Evolutionary conservation across 2,888 invertebrate genomes (phyloP).

Genomic region (Drosophila antonietae): DNA sequence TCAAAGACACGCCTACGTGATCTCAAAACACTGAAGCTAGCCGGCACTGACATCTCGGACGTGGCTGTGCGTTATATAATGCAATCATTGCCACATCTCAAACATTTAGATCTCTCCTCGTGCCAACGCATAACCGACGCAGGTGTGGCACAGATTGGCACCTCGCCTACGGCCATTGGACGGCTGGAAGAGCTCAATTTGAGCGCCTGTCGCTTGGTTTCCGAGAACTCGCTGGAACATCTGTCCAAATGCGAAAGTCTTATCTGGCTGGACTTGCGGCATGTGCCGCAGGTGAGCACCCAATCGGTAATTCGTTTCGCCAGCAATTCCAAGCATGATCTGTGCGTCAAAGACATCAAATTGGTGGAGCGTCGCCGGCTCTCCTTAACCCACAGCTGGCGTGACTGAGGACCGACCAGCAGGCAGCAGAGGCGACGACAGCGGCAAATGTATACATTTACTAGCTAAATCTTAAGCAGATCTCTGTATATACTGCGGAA

Average conservation of each 20-base stretch:
- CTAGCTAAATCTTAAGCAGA: not conserved
- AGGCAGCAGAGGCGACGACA: slow-evolving; percentile 6
- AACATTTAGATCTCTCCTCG: slow-evolving; percentile 92
- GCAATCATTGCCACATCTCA: slow-evolving; percentile 90
- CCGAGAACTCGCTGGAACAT: slow-evolving; percentile 93
- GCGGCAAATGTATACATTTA: slow-evolving; percentile 15
- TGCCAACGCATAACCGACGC: slow-evolving; percentile 96
- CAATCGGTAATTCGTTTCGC: slow-evolving; percentile 94
- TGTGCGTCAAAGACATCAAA: slow-evolving; percentile 92
- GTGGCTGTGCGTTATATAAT: slow-evolving; percentile 89
- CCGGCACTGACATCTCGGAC: slow-evolving; percentile 96
- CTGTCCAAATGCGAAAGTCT: slow-evolving; percentile 91
- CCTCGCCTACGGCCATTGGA: slow-evolving; percentile 88
- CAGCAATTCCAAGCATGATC: slow-evolving; percentile 91
- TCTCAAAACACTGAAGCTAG: slow-evolving; percentile 90
- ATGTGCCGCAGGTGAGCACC: slow-evolving; percentile 91
- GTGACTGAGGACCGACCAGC: slow-evolving; percentile 57
- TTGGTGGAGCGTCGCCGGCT: slow-evolving; percentile 86
- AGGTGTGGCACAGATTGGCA: slow-evolving; percentile 94
- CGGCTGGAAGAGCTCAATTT: slow-evolving; percentile 91
- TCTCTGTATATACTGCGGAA: not conserved
- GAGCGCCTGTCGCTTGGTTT: slow-evolving; percentile 92
- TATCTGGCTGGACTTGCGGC: slow-evolving; percentile 90
- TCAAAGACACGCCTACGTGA: slow-evolving; percentile 91
- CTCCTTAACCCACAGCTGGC: slow-evolving; percentile 46